A percentile compares a stretch with the other conserved stretches of the same genome.
Conservation (phyloP, 2,113 vertebrate genomes). For the Oriolus oriolus region DNA sequence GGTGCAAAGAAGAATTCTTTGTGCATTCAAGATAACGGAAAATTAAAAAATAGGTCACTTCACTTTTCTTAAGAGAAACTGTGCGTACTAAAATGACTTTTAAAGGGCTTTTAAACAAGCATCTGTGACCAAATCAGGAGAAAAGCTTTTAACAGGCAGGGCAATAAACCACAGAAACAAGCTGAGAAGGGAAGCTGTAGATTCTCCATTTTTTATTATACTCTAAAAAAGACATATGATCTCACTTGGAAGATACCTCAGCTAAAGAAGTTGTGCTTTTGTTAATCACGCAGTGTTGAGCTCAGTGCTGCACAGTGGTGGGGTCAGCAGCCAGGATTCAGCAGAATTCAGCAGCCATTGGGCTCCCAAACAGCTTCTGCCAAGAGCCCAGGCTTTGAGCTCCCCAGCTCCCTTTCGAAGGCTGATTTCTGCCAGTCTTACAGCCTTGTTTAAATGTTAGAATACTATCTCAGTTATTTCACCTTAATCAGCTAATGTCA, state of each 20-base stretch:
- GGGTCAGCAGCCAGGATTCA: not conserved
- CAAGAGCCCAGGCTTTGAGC: not conserved
- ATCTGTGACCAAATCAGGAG: not conserved
- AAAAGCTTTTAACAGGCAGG: not conserved
- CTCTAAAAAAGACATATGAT: not conserved
- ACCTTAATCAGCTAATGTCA: not conserved
- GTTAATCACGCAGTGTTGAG: not conserved
- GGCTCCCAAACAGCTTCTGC: not conserved
- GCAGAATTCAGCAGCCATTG: accelerated
- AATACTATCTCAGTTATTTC: not conserved
- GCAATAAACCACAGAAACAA: not conserved
- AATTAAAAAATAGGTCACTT: not conserved
- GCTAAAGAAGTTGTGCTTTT: not conserved
- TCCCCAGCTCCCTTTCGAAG: not conserved
- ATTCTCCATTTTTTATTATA: not conserved
- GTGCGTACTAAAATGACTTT: not conserved
- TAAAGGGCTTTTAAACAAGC: not conserved
- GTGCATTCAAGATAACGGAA: not conserved
- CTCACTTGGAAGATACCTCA: not conserved
- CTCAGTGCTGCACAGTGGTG: not conserved
- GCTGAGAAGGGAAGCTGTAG: not conserved
- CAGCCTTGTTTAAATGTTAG: not conserved
- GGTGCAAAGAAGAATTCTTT: not conserved
- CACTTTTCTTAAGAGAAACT: not conserved
- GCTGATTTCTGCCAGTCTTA: not conserved